These are phyloP conservation scores for Hartigia nigra DNA, from an alignment of 2,888 invertebrate genomes.

Conservation along the genomic window DNA sequence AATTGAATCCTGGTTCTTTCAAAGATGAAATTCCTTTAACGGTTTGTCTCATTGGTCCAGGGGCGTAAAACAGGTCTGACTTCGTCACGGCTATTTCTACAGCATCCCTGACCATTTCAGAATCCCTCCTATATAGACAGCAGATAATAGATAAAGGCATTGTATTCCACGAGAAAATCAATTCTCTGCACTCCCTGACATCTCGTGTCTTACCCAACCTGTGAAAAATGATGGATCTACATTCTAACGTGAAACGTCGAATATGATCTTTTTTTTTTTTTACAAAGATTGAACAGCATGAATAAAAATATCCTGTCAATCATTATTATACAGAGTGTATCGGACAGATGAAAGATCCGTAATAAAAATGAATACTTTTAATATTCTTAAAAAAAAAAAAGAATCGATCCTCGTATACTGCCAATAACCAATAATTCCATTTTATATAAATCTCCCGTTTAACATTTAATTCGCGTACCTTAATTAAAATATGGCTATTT, in stretches of 20 bases:
- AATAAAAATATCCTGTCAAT: background rate
- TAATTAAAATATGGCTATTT: background rate
- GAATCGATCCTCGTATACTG: background rate
- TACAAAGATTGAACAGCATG: background rate
- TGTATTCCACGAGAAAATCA: constrained; percentile 34
- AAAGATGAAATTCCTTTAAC: background rate
- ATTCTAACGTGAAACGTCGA: background rate
- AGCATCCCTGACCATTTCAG: constrained; percentile 19
- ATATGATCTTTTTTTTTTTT: background rate
- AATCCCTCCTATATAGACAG: constrained; percentile 32
- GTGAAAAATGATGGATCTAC: background rate
- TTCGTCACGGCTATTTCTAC: background rate
- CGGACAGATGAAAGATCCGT: no score
- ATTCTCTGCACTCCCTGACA: constrained; percentile 26
- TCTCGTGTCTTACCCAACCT: constrained; percentile 12
- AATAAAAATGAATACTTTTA: background rate
- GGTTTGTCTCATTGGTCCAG: background rate
- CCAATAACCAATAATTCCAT: background rate
- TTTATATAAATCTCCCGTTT: background rate
- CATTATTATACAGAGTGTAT: background rate
- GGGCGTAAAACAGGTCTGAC: background rate
- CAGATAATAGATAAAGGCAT: constrained; percentile 41
- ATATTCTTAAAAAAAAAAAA: background rate
- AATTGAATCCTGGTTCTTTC: background rate
- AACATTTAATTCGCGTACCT: background rate